Percentiles rank a stretch among this genome's conserved stretches.
Evolutionary conservation across 2,888 invertebrate genomes (phyloP).

Genomic region (Drosophila engyochracea): DNA sequence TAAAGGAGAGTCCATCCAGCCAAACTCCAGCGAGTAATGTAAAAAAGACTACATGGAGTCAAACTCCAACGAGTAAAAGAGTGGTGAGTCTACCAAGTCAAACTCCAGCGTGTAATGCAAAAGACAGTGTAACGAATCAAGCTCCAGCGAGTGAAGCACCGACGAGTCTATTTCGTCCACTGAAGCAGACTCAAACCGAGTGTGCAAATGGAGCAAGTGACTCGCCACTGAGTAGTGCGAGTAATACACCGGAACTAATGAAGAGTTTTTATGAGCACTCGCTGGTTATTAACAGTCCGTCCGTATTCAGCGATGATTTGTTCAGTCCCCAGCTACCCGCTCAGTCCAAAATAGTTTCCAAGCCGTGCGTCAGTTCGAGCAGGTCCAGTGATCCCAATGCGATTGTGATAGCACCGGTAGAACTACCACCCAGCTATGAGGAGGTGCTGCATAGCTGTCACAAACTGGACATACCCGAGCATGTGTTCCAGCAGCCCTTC

Average conservation of each 20-base stretch:
- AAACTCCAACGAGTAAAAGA: not conserved
- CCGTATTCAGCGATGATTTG: conserved; percentile 73
- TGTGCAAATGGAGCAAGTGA: not conserved
- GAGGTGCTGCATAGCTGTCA: conserved; percentile 72
- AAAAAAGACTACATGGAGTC: not conserved
- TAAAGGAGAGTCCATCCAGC: not conserved
- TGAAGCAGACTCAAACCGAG: not conserved
- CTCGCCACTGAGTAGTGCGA: conserved; percentile 35
- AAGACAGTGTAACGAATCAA: not conserved
- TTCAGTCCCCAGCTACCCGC: conserved; percentile 55
- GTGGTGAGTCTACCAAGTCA: not conserved
- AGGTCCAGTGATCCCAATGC: conserved; percentile 8
- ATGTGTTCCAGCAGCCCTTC: conserved; percentile 87
- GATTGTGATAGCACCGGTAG: conserved; percentile 75
- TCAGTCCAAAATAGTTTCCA: not conserved
- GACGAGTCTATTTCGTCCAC: not conserved
- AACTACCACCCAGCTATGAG: conserved; percentile 80
- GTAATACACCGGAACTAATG: conserved; percentile 58
- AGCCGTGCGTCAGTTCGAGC: not conserved
- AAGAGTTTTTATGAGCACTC: conserved; percentile 81
- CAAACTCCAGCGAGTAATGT: not conserved
- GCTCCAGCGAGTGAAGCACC: not conserved
- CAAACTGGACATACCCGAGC: conserved; percentile 79
- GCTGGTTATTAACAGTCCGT: conserved; percentile 76
- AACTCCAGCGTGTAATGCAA: not conserved